Base-by-base conservation (phyloP, 2,113 vertebrate genomes). In the Solenodon paradoxus region DNA sequence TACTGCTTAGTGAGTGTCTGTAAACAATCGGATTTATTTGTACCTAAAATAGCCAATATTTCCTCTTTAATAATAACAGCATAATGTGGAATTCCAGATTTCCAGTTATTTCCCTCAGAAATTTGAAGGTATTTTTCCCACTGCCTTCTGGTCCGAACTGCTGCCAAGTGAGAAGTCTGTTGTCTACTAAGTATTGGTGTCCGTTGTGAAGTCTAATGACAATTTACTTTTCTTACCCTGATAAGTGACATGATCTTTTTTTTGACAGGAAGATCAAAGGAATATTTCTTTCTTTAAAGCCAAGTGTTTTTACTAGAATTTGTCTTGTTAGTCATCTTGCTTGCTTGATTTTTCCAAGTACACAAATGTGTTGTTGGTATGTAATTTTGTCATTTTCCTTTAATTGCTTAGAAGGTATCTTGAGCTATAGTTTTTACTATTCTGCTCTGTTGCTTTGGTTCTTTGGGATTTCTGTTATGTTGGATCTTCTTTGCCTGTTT, bases 221-320 rank as follows among this genome's bases (percentile, higher is more conserved):
- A 83, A 2, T 59, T 90, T 72, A 71, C 78, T 78, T 92, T 90
- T 49, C 4, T 96, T 93, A 75, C 82, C 45, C 32, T 82, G 88
- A 4, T 51, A 90, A 90, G 16, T 74, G 38, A 51, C 28, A 72
- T 57, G 10, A 9, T 74, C 26, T 74, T 88, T 59, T 51, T 88
- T 59, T 51, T 88, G 20, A 66, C 45, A 51, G 51, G 38, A 47
- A 87, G 2, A 78, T 53, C 47, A 68, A 57, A 83, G 15, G 12
- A 78, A 53, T 83, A 28, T 84, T 82, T 68, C 24, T 85, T 92
- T 90, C 63, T 92, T 69, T 57, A 83, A 53, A 64, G 80, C 89
- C 55, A 64, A 30, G 20, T 68, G 53, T 4, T 78, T 88, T 64
- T 90, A 77, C 69, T 95, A 85, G 66, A 93, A 28, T 80, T 93